A percentile compares a stretch with the other conserved stretches of the same genome.
Evolutionary conservation across 2,113 vertebrate genomes (phyloP).

Genomic region (Ptyas mucosa): DNA sequence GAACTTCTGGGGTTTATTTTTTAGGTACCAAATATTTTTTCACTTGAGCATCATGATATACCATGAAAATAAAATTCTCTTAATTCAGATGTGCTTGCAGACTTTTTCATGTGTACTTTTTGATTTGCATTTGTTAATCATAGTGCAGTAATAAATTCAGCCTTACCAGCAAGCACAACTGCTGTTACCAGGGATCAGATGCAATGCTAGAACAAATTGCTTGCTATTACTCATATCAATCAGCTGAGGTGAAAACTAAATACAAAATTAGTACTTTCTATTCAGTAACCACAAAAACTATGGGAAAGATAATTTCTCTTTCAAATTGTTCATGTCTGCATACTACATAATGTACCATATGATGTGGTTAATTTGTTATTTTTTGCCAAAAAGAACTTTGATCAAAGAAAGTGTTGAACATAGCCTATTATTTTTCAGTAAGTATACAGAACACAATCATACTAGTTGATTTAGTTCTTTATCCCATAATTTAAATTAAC

Average conservation of each 20-base stretch:
- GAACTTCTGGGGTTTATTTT: background rate
- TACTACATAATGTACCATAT: background rate
- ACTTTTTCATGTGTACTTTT: background rate
- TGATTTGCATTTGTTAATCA: background rate
- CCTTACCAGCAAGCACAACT: background rate
- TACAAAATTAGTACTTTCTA: background rate
- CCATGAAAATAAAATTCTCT: background rate
- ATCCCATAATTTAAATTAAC: background rate
- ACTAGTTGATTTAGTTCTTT: background rate
- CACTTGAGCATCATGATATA: background rate
- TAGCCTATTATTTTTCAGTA: background rate
- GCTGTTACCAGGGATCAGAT: background rate
- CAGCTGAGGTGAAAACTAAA: background rate
- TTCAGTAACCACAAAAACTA: background rate
- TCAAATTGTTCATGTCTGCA: background rate
- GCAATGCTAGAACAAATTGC: background rate
- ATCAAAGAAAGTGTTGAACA: slow-evolving; percentile 27
- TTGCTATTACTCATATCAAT: background rate
- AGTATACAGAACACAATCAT: background rate
- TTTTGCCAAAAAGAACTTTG: slow-evolving; percentile 21
- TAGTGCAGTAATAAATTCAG: background rate
- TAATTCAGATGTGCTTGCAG: background rate
- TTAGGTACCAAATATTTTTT: background rate
- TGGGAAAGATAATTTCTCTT: background rate
- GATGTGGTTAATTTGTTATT: background rate